These are phyloP conservation scores for Apodemia duryi DNA, from an alignment of 2,888 invertebrate species.

Conservation along the genomic window DNA sequence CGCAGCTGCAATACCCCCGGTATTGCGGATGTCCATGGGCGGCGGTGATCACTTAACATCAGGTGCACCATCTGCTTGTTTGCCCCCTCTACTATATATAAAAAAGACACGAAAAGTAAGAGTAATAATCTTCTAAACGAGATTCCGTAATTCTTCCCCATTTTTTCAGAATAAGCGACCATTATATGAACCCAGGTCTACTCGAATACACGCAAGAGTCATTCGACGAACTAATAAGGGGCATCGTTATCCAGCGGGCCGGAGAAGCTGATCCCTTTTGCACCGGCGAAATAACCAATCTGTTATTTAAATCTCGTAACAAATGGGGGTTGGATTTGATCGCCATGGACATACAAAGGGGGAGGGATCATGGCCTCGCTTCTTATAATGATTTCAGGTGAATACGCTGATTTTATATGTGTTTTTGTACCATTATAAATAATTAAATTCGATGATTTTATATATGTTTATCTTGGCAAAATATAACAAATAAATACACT, in stretches of 20 bases:
- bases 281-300: constrained; percentile 67
- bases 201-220: constrained; percentile 66
- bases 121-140: not conserved
- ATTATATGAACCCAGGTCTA: constrained; percentile 76
- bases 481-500: no score
- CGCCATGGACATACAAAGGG: constrained; percentile 82
- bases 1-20: no score
- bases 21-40: no score
- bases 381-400: constrained; percentile 82
- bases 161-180: constrained; percentile 71
- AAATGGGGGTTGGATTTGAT: constrained; percentile 80
- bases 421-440: no score
- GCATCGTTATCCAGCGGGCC: constrained; percentile 75
- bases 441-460: no score
- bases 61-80: no score
- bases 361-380: constrained; percentile 82
- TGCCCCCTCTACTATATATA: no score
- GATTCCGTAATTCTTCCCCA: not conserved
- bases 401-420: not conserved
- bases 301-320: constrained; percentile 56
- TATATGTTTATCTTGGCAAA: no score
- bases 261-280: constrained; percentile 78
- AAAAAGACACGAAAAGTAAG: no score
- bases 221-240: constrained; percentile 77
- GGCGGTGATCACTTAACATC: no score